Conservation (phyloP, 64 coral and sea anemone species). For the Pocillopora damicornis region DNA sequence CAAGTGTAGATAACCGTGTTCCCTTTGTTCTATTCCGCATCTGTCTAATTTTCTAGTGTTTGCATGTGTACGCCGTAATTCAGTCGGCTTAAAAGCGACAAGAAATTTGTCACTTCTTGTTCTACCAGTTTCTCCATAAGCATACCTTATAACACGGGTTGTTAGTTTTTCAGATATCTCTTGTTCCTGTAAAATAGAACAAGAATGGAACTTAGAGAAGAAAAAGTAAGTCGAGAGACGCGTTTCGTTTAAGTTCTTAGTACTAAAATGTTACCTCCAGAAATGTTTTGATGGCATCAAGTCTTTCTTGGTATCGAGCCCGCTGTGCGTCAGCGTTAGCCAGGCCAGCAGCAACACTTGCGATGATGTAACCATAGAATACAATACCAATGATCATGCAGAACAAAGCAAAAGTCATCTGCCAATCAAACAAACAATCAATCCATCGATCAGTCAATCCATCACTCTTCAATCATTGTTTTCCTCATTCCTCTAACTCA, state of each 20-base stretch:
- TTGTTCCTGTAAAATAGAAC: slow-evolving; percentile 57
- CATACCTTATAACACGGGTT: slow-evolving; percentile 61
- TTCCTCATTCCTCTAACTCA: neutral
- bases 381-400: slow-evolving; percentile 89
- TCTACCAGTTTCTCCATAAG: neutral
- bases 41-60: too few species aligned
- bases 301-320: slow-evolving; percentile 84
- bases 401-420: slow-evolving; percentile 72
- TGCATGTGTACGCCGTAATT: too few species aligned
- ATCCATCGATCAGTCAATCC: neutral
- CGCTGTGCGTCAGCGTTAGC: slow-evolving; percentile 91
- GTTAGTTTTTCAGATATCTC: slow-evolving; percentile 56
- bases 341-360: slow-evolving; percentile 80
- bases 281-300: slow-evolving; percentile 68
- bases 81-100: too few species aligned
- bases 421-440: slow-evolving; percentile 14
- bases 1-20: too few species aligned
- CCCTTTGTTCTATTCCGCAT: too few species aligned
- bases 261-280: slow-evolving; percentile 47
- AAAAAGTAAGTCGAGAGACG: neutral
- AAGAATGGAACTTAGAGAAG: neutral
- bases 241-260: neutral
- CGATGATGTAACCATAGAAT: slow-evolving; percentile 87
- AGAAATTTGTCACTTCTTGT: neutral
- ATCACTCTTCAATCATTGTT: neutral